A percentile compares a stretch with the other conserved stretches of the same genome.
Conservation (phyloP, 92 coral and sea anemone genomes). For the Parazoanthus atlanticus region DNA sequence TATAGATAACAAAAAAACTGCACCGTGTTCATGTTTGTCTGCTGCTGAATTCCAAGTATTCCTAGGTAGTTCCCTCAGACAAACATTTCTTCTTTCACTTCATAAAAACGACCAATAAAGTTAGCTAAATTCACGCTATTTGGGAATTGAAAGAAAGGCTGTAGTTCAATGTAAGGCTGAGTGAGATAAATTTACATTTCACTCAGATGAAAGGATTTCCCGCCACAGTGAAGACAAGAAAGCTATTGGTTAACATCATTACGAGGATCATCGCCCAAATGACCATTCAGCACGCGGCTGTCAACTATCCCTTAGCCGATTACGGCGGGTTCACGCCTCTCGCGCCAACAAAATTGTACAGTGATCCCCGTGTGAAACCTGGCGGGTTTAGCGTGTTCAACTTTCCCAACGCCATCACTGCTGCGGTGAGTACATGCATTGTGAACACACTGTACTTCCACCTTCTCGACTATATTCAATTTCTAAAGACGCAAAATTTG, state of each 20-base stretch:
- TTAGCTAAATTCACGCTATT: too few species aligned
- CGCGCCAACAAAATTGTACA: not conserved
- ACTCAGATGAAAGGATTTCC: not conserved
- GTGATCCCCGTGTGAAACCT: not conserved
- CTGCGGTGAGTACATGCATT: not conserved
- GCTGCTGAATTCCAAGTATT: too few species aligned
- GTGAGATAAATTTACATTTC: not conserved
- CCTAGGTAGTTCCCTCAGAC: too few species aligned
- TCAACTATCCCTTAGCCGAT: not conserved
- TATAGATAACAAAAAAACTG: too few species aligned
- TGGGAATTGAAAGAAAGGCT: too few species aligned
- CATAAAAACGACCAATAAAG: too few species aligned
- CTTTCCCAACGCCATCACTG: not conserved
- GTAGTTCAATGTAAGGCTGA: too few species aligned
- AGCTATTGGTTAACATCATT: not conserved
- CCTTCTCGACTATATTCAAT: too few species aligned
- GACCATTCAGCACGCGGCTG: not conserved
- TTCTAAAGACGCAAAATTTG: too few species aligned
- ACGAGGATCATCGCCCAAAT: not conserved
- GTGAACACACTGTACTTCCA: too few species aligned
- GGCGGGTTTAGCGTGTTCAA: conserved; percentile 4
- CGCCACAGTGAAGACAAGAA: not conserved
- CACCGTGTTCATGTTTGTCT: too few species aligned
- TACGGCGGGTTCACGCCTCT: not conserved
- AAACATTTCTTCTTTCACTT: too few species aligned